These are phyloP conservation scores for Dallia pectoralis DNA, from an alignment of 2,797 vertebrate species.

Conservation along the genomic window DNA sequence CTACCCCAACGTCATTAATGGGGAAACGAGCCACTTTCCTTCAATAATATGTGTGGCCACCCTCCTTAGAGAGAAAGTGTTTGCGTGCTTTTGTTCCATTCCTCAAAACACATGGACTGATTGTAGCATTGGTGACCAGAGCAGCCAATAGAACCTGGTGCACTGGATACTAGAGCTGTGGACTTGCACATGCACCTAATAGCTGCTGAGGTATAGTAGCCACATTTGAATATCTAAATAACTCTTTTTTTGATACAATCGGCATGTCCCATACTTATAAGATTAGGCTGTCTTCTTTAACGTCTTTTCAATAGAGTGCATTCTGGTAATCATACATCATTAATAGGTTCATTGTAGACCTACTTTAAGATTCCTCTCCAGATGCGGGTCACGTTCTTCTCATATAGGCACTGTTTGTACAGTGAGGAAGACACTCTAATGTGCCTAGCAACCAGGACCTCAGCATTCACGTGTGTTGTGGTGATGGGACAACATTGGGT, in stretches of 20 bases:
- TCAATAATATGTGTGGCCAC: background rate
- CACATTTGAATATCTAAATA: background rate
- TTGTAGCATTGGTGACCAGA: background rate
- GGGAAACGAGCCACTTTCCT: background rate
- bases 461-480: slow-evolving; percentile 53
- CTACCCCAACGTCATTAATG: background rate
- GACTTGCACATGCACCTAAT: background rate
- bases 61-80: background rate
- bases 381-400: background rate
- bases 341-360: background rate
- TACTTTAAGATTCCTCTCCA: background rate
- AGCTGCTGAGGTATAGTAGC: background rate
- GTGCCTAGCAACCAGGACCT: slow-evolving; percentile 37
- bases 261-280: background rate
- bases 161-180: background rate
- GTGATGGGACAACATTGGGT: slow-evolving; percentile 39
- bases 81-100: background rate
- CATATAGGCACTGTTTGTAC: slow-evolving; percentile 5
- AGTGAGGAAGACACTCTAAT: slow-evolving; percentile 3
- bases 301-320: background rate
- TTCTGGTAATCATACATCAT: background rate
- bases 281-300: background rate
- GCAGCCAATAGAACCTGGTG: background rate
- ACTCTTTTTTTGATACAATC: background rate
- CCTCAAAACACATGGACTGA: background rate